Evolutionary conservation across 2,113 vertebrate species (phyloP).

Genomic region (Tretioscincus oriximinensis): DNA sequence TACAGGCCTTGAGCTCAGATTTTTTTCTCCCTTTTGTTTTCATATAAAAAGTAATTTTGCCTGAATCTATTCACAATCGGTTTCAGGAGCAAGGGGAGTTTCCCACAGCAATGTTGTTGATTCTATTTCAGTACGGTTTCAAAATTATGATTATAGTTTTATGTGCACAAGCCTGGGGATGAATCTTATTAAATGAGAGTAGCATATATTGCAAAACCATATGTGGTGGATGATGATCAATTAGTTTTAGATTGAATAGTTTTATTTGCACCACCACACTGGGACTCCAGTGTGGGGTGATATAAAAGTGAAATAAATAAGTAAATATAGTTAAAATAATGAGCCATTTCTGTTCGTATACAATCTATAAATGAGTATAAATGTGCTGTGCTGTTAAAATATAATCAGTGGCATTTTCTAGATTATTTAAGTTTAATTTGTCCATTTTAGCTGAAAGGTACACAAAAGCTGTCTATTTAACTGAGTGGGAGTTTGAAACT

Average conservation of each 20-base stretch:
- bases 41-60: no score
- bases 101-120: no score
- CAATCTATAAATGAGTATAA: background rate
- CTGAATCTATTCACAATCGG: no score
- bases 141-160: no score
- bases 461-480: conserved; percentile 25
- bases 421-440: background rate
- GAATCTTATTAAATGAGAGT: background rate
- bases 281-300: background rate
- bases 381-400: background rate
- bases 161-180: no score
- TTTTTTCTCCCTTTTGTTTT: no score
- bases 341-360: background rate
- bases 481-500: fast-evolving
- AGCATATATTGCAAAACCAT: background rate
- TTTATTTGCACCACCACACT: no score
- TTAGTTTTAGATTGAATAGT: no score
- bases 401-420: background rate
- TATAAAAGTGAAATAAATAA: background rate
- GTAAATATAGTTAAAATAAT: background rate
- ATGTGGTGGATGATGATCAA: no score
- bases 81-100: no score
- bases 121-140: no score
- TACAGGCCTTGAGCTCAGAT: no score
- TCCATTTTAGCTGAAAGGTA: conserved; percentile 27